Conservation (phyloP, 2,888 invertebrate genomes). For the Dryobotodes eremita region DNA sequence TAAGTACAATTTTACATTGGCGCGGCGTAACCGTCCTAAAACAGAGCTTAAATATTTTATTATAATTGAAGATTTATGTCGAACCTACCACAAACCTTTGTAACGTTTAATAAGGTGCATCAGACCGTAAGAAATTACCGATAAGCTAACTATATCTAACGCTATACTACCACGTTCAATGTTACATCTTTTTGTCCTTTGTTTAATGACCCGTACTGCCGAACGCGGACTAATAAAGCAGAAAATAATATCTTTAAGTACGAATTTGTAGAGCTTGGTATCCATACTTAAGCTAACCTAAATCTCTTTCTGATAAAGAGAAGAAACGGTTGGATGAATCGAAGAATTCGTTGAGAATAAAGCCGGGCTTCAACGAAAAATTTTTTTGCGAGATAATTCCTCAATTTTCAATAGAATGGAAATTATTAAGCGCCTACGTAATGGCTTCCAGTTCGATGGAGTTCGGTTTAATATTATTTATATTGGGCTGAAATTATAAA, state of each 20-base stretch:
- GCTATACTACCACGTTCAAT: conserved; percentile 36
- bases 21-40: background rate
- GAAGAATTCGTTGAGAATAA: conserved; percentile 55
- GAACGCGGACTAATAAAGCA: conserved; percentile 65
- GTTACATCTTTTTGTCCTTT: conserved; percentile 62
- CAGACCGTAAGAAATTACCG: conserved; percentile 56
- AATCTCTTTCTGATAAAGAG: conserved; percentile 76
- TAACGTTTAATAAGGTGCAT: conserved; percentile 38
- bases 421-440: conserved; percentile 55
- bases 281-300: conserved; percentile 66
- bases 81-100: conserved; percentile 13
- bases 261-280: conserved; percentile 73
- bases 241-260: conserved; percentile 74
- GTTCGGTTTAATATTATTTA: conserved; percentile 46
- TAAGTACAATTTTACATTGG: background rate
- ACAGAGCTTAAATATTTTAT: conserved; percentile 1
- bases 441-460: conserved; percentile 51
- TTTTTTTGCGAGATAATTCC: conserved; percentile 56
- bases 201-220: conserved; percentile 64
- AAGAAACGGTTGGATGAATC: conserved; percentile 62
- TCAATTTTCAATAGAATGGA: conserved; percentile 62
- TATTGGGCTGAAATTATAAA: conserved; percentile 30
- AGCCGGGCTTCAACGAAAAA: conserved; percentile 19
- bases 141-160: conserved; percentile 50
- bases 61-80: conserved; percentile 49